Percentiles rank a stretch among this genome's conserved stretches.
phyloP scores from a whole-genome alignment of 2,888 invertebrate genomes.

The Glyphotaelius pellucidus region DNA sequence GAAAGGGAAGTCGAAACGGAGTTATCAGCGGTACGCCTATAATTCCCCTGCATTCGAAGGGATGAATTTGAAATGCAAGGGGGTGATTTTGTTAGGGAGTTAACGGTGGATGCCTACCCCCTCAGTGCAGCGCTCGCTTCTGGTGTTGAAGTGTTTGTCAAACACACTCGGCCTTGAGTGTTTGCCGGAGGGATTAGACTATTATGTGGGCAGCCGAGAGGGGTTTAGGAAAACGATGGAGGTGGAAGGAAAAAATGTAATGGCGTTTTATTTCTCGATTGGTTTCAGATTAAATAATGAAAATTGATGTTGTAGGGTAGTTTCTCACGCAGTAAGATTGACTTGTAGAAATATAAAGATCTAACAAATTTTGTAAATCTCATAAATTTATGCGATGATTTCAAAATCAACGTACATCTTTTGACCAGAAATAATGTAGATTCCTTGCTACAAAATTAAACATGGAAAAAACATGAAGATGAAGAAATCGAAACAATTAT shows the following conservation, averaged over 20 bases:
- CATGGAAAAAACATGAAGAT: too few relatives aligned
- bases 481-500: too few relatives aligned
- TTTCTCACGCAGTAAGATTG: background rate
- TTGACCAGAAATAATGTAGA: too few relatives aligned
- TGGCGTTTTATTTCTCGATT: slow-evolving; percentile 16
- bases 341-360: background rate
- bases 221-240: background rate
- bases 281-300: background rate
- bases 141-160: slow-evolving; percentile 65
- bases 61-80: slow-evolving; percentile 28
- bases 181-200: slow-evolving; percentile 38
- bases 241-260: background rate
- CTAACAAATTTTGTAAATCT: too few relatives aligned
- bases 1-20: background rate
- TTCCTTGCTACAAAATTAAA: too few relatives aligned
- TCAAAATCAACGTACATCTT: too few relatives aligned
- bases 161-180: slow-evolving; percentile 60
- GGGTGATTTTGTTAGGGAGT: slow-evolving; percentile 28
- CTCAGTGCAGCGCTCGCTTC: slow-evolving; percentile 26
- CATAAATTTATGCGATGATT: too few relatives aligned
- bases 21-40: background rate
- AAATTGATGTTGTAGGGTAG: background rate
- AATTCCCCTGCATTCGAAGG: background rate
- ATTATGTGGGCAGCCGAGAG: slow-evolving; percentile 10
- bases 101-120: background rate